Evolutionary conservation across 2,888 invertebrate genomes (phyloP).

Genomic region (Steinernema carpocapsae): DNA sequence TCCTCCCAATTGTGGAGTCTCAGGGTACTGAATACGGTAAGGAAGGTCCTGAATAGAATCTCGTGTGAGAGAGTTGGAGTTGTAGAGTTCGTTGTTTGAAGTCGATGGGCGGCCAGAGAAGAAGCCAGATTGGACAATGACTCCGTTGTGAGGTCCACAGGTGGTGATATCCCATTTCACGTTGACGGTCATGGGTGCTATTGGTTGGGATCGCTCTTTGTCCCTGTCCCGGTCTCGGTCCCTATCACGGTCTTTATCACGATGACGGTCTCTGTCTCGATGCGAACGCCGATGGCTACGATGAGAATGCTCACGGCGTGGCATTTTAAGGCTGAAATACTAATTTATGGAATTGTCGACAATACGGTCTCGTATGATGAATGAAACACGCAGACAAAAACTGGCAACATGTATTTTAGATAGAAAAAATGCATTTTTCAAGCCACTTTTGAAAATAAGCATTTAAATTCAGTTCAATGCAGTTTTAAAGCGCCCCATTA

Average conservation of each 20-base stretch:
- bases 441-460: too few relatives aligned
- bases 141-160: conserved; percentile 44
- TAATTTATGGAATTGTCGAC: too few relatives aligned
- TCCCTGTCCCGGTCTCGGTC: neutral
- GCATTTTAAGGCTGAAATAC: neutral
- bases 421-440: too few relatives aligned
- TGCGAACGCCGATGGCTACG: conserved; percentile 1
- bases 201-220: too few relatives aligned
- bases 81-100: neutral
- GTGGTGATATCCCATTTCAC: conserved; percentile 44
- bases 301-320: conserved; percentile 16
- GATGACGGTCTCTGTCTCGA: neutral
- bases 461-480: too few relatives aligned
- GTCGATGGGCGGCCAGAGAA: conserved; percentile 19
- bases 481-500: too few relatives aligned
- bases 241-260: neutral
- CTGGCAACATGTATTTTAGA: too few relatives aligned
- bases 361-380: too few relatives aligned
- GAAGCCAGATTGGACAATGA: conserved; percentile 38
- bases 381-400: too few relatives aligned
- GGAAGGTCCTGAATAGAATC: neutral
- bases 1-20: conserved; percentile 10
- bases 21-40: conserved; percentile 15
- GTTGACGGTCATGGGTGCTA: conserved; percentile 37
- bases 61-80: neutral